Base-by-base conservation (phyloP, 2,797 vertebrate genomes). In the Pipistrellus pygmaeus region DNA sequence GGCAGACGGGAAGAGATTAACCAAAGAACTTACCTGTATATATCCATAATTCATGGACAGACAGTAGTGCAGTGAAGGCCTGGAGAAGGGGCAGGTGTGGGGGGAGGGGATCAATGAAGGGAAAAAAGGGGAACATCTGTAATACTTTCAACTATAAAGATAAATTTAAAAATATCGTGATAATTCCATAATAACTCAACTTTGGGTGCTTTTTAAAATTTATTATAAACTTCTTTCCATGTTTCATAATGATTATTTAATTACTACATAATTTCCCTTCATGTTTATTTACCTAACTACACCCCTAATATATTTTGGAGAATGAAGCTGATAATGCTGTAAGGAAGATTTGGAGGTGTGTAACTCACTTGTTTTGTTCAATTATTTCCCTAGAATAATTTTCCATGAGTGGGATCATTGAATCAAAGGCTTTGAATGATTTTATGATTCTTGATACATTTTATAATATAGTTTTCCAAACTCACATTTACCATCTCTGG, bases 211-310 rank as follows among this genome's bases (percentile, higher is more conserved):
- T 77, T 48, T 46, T 15, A 44, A 57, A 62, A 23, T 66, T 82
- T 71, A 53, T 53, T 55, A 75, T 81, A 66, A 76, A 86, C 51
- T 62, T 92, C n/a, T 69, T 90, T 53, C 30, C 23, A 38, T 75
- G 48, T 57, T 96, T 93, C 30, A 91, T 71, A 71, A 81, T 89
- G 51, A 62, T 68, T 75, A 87, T 51, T 88, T 84, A 66, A 90
- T 85, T 89, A 87, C 17, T 71, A 18, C 1, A 30, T 78, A 68
- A 38, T 60, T 92, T 92, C 38, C 44, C 44, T 85, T 91, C 35
- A 48, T 41, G 30, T 88, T 90, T 84, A 55, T 76, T 85, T 86
- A 62, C 18, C 75, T 93, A 77, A 64, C 27, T 81, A 8, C 91
- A 32, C 2, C 13, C 5, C 14, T 71, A 27, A n/a, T 35, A 68